phyloP scores from a whole-genome alignment of 2,888 invertebrate species.

The Barypeithes pellucidus region DNA sequence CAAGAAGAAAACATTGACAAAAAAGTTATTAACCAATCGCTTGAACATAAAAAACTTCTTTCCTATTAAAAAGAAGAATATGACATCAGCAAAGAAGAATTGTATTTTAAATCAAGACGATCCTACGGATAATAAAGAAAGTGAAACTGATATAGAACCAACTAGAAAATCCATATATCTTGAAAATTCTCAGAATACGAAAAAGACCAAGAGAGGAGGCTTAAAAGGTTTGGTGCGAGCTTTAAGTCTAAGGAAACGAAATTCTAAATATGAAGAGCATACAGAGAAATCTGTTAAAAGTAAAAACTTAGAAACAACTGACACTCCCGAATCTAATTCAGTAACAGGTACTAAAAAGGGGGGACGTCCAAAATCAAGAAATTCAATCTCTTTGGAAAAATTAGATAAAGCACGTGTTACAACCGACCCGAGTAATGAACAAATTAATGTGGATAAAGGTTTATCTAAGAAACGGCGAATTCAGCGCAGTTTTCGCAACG shows the following conservation, averaged over 20 bases:
- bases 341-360: constrained; percentile 44
- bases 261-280: constrained; percentile 35
- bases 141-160: background rate
- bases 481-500: constrained; percentile 61
- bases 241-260: constrained; percentile 56
- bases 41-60: constrained; percentile 64
- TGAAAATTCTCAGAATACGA: constrained; percentile 38
- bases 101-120: constrained; percentile 27
- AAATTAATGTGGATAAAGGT: background rate
- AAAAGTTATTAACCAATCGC: constrained; percentile 58
- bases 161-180: constrained; percentile 15
- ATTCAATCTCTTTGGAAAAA: background rate
- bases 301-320: constrained; percentile 4
- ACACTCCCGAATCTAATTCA: background rate
- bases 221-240: constrained; percentile 57
- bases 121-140: constrained; percentile 13
- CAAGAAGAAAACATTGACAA: constrained; percentile 29
- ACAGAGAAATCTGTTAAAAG: background rate
- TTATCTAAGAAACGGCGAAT: constrained; percentile 59
- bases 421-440: constrained; percentile 6
- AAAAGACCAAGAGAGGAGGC: constrained; percentile 53
- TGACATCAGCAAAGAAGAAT: constrained; percentile 41
- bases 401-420: background rate
- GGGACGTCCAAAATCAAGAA: constrained; percentile 24
- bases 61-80: constrained; percentile 61